A percentile compares a stretch with the other conserved stretches of the same genome.
These are phyloP conservation scores for Megalonaias nervosa DNA, from an alignment of 1,140 invertebrate species.

Conservation along the genomic window DNA sequence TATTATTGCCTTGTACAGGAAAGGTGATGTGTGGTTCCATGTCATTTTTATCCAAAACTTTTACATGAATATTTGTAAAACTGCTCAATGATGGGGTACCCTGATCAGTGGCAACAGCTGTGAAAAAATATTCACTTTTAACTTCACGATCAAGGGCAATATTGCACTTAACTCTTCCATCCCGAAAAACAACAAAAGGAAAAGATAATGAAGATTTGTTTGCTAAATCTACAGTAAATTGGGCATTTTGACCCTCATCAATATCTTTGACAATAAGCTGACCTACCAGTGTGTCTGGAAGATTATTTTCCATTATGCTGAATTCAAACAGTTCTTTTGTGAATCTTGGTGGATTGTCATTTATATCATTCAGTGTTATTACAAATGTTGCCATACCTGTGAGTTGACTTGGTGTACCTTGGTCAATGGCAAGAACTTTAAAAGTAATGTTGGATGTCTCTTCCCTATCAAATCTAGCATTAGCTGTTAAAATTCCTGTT, in stretches of 20 bases:
- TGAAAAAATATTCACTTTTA: constrained; percentile 81
- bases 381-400: constrained; percentile 87
- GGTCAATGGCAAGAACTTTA: constrained; percentile 92
- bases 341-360: constrained; percentile 93
- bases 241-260: constrained; percentile 81
- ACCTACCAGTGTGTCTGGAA: constrained; percentile 84
- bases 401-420: constrained; percentile 85
- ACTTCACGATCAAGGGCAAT: constrained; percentile 87
- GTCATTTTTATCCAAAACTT: constrained; percentile 83
- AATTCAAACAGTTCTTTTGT: constrained; percentile 72
- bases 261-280: constrained; percentile 88
- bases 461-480: constrained; percentile 90
- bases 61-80: constrained; percentile 68
- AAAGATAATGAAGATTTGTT: constrained; percentile 62
- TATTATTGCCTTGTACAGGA: constrained; percentile 51
- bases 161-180: constrained; percentile 85
- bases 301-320: constrained; percentile 50
- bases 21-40: constrained; percentile 84
- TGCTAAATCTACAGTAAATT: constrained; percentile 85
- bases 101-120: constrained; percentile 80
- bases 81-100: constrained; percentile 75
- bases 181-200: constrained; percentile 87
- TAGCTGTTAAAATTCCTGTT: constrained; percentile 89
- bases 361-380: constrained; percentile 91
- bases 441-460: constrained; percentile 88